Evolutionary conservation across 2,113 vertebrate genomes (phyloP).

Genomic region (Oryzias curvinotus): DNA sequence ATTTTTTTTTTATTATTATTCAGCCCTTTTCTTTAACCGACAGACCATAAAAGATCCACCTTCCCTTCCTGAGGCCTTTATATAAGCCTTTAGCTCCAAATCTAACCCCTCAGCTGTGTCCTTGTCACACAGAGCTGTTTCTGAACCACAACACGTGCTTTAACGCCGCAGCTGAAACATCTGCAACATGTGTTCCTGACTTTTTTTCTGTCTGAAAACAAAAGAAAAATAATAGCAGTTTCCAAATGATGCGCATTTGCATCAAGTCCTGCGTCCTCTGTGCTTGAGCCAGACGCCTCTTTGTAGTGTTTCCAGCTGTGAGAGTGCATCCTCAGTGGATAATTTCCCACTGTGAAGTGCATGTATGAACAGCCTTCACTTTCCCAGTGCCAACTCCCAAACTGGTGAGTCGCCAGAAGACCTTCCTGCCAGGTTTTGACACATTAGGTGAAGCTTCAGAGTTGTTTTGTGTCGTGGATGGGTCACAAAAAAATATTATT

Average conservation of each 20-base stretch:
- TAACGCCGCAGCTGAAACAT: neutral
- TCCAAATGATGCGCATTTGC: neutral
- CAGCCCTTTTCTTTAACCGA: neutral
- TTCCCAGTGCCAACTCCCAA: neutral
- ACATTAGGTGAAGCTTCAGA: neutral
- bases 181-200: neutral
- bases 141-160: neutral
- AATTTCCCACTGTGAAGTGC: neutral
- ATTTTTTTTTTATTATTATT: neutral
- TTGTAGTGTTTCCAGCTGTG: neutral
- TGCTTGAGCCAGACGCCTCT: neutral
- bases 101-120: too few relatives aligned
- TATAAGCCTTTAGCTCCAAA: too few relatives aligned
- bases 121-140: too few relatives aligned
- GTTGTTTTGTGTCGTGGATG: neutral
- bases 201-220: neutral
- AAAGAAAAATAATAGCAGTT: neutral
- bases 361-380: neutral
- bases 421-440: neutral
- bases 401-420: neutral
- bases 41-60: neutral
- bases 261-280: neutral
- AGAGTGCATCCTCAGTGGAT: slow-evolving; percentile 1
- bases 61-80: neutral
- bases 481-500: too few relatives aligned